A percentile compares a stretch with the other conserved stretches of the same genome.
Conservation (phyloP, 2,888 invertebrate genomes). For the Agrochola circellaris region DNA sequence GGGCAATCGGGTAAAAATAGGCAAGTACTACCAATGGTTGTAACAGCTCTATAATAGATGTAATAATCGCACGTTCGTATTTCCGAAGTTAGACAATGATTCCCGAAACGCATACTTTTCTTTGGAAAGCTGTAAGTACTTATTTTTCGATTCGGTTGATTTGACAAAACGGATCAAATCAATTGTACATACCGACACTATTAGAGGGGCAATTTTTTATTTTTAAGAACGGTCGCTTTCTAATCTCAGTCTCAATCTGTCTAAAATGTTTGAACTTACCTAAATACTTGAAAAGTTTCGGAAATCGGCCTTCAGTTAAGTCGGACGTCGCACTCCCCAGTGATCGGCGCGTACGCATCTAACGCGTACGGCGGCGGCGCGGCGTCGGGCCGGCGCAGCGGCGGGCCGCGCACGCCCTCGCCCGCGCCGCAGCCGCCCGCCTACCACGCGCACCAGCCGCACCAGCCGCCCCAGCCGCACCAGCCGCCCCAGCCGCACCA, state of each 20-base stretch:
- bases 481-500: not conserved
- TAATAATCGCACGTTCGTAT: not conserved
- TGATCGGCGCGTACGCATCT: conserved; percentile 81
- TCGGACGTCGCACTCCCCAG: conserved; percentile 56
- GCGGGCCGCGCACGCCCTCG: conserved; percentile 87
- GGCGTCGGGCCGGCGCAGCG: conserved; percentile 77
- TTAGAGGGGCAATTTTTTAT: not conserved
- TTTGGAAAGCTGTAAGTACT: not conserved
- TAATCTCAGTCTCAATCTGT: not conserved
- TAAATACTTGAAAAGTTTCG: not conserved
- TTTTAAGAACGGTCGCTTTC: too few relatives aligned
- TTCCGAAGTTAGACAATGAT: not conserved
- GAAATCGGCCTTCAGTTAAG: not conserved
- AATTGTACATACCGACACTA: not conserved
- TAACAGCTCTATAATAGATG: not conserved
- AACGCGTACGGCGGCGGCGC: conserved; percentile 70
- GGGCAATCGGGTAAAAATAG: too few relatives aligned
- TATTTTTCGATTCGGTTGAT: not conserved
- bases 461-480: too few relatives aligned
- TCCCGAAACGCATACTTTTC: not conserved
- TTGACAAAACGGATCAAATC: not conserved
- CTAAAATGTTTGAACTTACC: not conserved
- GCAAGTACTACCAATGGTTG: not conserved
- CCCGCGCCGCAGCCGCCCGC: conserved; percentile 83
- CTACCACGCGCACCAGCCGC: conserved; percentile 62